Base-by-base conservation (phyloP, 2,797 vertebrate genomes). In the Remorina albescens region DNA sequence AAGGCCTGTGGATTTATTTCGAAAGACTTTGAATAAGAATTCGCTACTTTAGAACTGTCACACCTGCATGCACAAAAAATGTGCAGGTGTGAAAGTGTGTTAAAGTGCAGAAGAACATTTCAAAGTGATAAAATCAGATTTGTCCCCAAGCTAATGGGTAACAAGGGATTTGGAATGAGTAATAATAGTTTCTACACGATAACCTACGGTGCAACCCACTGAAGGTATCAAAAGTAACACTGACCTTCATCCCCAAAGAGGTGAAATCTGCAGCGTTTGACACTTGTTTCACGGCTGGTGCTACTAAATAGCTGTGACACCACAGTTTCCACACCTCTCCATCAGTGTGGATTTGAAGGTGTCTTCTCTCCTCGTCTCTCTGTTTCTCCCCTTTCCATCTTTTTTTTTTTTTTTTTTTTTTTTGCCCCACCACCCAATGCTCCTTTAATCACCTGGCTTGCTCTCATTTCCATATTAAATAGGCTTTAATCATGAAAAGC, bases 381-480 rank as follows among this genome's bases (percentile, higher is more conserved):
- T 80, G 58, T 53, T 6, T 44, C 67, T 21, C 72, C 42, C 63
- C n/a, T 41, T 37, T 44, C 57, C 47, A 5, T 37, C 9, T 49
- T 47, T 56, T 59, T 77, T 80, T 89, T 83, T 47, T 56, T 59
- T 77, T 80, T 89, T 83, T 77, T 74, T 47, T 59, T 77, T 86
- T 86, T 85, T 84, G 76, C 91, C 89, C 89, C 86, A 89, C 92
- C 93, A 90, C 92, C 91, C 91, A 89, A 78, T 92, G 91, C 93
- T 94, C 92, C 95, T 97, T 96, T 99, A 99, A 98, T 99, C 97
- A 98, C 96, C 97, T 97, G 97, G 96, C 96, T 97, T 97, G 96
- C 96, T 96, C 96, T 98, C 97, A 99, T 99, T 99, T 99, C 96
- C 98, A 99, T 99, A 99, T 99, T 99, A 98, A 99, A 98, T 99